phyloP scores from a whole-genome alignment of 2,888 invertebrate species.

The Nezara viridula region DNA sequence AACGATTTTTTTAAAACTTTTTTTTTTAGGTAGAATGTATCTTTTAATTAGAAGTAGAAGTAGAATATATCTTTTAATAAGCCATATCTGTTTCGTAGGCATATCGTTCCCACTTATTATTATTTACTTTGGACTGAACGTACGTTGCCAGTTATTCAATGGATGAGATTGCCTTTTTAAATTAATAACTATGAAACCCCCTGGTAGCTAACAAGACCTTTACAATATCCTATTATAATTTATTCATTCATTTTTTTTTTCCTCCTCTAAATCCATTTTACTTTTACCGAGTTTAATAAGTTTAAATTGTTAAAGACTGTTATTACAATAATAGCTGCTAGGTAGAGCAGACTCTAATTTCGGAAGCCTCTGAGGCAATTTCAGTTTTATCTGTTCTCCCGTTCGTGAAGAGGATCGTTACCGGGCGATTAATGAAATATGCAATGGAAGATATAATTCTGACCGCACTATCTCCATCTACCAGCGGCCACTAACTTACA shows the following conservation, averaged over 20 bases:
- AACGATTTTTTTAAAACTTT: no score
- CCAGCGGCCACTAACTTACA: not conserved
- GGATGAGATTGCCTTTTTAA: not conserved
- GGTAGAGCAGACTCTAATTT: conserved; percentile 24
- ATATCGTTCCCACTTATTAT: not conserved
- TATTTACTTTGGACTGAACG: not conserved
- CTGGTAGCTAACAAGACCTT: conserved; percentile 16
- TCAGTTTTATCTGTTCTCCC: conserved; percentile 25
- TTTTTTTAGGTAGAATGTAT: no score
- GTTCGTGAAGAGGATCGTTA: conserved; percentile 54
- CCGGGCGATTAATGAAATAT: conserved; percentile 56
- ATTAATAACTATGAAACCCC: not conserved
- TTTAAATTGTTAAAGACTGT: conserved; percentile 49
- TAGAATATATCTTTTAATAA: not conserved
- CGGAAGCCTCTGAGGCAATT: conserved; percentile 48
- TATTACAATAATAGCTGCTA: not conserved
- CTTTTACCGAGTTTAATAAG: conserved; percentile 36
- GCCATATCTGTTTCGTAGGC: not conserved
- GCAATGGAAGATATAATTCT: conserved; percentile 44
- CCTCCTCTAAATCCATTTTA: not conserved
- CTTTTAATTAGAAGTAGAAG: no score
- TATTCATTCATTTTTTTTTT: conserved; percentile 13
- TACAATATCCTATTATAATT: conserved; percentile 34
- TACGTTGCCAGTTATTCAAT: not conserved
- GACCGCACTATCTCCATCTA: conserved; percentile 23